These are phyloP conservation scores for Eupsilia transversa DNA, from an alignment of 2,888 invertebrate species.

Conservation along the genomic window DNA sequence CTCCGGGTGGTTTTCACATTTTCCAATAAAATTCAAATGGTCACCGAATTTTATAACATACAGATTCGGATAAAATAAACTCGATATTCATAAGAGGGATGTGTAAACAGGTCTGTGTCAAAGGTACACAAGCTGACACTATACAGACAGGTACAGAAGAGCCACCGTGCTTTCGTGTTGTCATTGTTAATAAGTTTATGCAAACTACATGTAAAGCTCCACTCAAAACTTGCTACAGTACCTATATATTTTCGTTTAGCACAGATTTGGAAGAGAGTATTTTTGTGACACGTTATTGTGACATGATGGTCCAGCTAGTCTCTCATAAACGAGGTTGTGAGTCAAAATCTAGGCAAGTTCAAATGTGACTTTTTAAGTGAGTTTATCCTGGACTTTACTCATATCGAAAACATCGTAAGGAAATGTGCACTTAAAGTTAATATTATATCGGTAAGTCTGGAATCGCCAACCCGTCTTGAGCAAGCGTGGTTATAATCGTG, in stretches of 20 bases:
- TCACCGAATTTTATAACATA: background rate
- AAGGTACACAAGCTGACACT: background rate
- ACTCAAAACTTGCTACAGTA: background rate
- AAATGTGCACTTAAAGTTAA: too few species aligned
- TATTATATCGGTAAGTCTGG: background rate
- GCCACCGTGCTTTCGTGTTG: background rate
- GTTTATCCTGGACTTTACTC: too few species aligned
- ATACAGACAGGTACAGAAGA: background rate
- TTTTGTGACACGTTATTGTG: background rate
- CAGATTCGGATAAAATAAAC: conserved; percentile 33
- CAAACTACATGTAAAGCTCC: background rate
- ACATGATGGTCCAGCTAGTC: too few species aligned
- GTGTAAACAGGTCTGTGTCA: conserved; percentile 9
- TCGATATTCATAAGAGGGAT: conserved; percentile 24
- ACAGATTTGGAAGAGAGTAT: background rate
- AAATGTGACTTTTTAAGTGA: too few species aligned
- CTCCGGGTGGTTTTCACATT: background rate
- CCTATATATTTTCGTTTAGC: background rate
- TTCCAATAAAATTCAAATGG: too few species aligned
- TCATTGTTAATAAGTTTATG: background rate
- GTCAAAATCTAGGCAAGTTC: too few species aligned
- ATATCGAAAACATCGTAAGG: too few species aligned
- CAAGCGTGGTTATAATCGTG: background rate
- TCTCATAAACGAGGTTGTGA: too few species aligned
- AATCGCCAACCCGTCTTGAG: background rate